Conservation (phyloP, 2,113 vertebrate genomes). For the Pangasianodon gigas region DNA sequence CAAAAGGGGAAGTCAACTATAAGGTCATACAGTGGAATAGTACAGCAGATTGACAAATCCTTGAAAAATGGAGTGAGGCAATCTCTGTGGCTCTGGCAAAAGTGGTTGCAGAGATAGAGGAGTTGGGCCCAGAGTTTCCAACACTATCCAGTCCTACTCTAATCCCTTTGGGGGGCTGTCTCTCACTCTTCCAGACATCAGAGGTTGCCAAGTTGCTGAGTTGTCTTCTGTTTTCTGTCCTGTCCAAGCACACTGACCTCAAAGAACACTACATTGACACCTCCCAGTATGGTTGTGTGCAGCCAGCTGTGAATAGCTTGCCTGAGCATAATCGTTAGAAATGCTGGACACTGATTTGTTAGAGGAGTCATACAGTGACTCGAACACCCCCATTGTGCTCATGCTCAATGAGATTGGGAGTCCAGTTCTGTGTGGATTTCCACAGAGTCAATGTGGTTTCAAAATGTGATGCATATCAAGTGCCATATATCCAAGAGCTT, state of each 20-base stretch:
- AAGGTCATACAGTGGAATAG: background rate
- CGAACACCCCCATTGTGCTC: too few relatives aligned
- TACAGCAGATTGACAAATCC: background rate
- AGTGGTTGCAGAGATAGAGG: too few relatives aligned
- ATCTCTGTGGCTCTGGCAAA: background rate
- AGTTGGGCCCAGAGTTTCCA: background rate
- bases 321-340: background rate
- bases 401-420: too few relatives aligned
- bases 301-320: background rate
- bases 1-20: background rate
- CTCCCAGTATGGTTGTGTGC: background rate
- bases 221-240: background rate
- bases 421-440: background rate
- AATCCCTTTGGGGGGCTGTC: background rate
- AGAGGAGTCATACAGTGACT: too few relatives aligned
- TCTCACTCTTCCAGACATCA: background rate
- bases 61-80: background rate
- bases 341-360: background rate
- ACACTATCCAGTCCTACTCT: background rate
- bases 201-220: background rate
- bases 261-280: background rate
- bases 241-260: background rate
- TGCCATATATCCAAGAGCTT: background rate
- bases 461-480: background rate
- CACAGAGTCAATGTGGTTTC: background rate